Percentiles rank a stretch among this genome's conserved stretches.
phyloP scores from a whole-genome alignment of 2,797 vertebrate genomes.

The Microctenopoma lineatum region DNA sequence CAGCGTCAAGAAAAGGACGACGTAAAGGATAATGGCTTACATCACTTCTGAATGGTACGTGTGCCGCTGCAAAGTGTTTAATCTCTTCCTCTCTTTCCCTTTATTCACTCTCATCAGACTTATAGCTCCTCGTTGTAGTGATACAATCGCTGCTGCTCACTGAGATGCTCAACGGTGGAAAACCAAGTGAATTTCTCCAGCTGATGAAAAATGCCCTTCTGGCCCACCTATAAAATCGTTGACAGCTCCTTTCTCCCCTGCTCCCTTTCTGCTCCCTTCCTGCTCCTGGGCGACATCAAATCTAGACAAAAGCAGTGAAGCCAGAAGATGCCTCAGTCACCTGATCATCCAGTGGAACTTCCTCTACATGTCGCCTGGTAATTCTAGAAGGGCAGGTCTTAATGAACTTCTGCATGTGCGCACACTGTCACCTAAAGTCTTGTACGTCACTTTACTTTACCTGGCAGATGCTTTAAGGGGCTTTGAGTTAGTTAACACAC shows the following conservation, averaged over 20 bases:
- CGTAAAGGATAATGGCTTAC: slow-evolving; percentile 5
- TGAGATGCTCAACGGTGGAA: slow-evolving; percentile 29
- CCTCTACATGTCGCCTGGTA: slow-evolving; percentile 26
- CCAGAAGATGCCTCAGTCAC: slow-evolving; percentile 36
- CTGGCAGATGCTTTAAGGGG: no score
- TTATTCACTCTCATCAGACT: slow-evolving; percentile 66
- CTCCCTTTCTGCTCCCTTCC: neutral
- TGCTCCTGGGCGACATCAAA: slow-evolving; percentile 26
- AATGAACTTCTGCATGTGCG: neutral
- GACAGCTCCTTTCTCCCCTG: slow-evolving; percentile 6
- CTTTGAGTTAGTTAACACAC: no score
- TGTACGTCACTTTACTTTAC: no score
- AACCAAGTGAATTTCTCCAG: slow-evolving; percentile 34
- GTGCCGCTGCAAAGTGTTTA: slow-evolving; percentile 34
- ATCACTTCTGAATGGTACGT: slow-evolving; percentile 33
- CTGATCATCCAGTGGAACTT: slow-evolving; percentile 35
- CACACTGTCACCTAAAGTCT: no score
- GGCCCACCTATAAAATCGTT: slow-evolving; percentile 52
- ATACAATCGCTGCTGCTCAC: slow-evolving; percentile 35
- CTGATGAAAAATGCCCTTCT: slow-evolving; percentile 65
- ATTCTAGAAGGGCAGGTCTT: slow-evolving; percentile 12
- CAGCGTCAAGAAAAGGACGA: slow-evolving; percentile 48
- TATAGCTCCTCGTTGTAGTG: slow-evolving; percentile 74
- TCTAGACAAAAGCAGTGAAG: slow-evolving; percentile 23
- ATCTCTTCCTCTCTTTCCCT: slow-evolving; percentile 11